Evolutionary conservation across 2,797 vertebrate genomes (phyloP).

Genomic region (Peromyscus nudipes): DNA sequence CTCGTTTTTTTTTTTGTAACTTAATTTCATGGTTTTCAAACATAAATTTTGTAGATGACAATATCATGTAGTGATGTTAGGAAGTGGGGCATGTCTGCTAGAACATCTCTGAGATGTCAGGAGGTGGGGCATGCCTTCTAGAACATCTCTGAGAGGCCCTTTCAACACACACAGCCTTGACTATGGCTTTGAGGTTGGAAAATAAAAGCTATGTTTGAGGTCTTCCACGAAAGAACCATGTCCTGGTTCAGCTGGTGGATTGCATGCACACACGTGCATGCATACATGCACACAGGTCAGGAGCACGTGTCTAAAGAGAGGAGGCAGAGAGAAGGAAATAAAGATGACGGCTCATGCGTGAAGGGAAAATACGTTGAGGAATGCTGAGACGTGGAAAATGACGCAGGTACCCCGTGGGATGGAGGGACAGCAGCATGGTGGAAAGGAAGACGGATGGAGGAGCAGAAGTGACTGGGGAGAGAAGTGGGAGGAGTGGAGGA

Average conservation of each 20-base stretch:
- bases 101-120: too few species aligned
- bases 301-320: not conserved
- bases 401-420: not conserved
- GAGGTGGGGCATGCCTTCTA: not conserved
- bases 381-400: not conserved
- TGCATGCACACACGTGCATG: not conserved
- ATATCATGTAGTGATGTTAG: too few species aligned
- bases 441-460: not conserved
- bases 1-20: not conserved
- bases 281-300: not conserved
- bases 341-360: not conserved
- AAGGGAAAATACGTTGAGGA: not conserved
- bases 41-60: not conserved
- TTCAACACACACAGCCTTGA: not conserved
- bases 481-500: not conserved
- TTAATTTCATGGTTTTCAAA: not conserved
- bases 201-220: not conserved
- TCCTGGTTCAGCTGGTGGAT: not conserved
- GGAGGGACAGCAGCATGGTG: not conserved
- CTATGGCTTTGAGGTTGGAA: not conserved
- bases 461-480: not conserved
- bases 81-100: too few species aligned
- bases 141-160: not conserved
- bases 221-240: not conserved
- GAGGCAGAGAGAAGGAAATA: not conserved